Conservation (phyloP, 2,888 invertebrate species). For the Myathropa florea region DNA sequence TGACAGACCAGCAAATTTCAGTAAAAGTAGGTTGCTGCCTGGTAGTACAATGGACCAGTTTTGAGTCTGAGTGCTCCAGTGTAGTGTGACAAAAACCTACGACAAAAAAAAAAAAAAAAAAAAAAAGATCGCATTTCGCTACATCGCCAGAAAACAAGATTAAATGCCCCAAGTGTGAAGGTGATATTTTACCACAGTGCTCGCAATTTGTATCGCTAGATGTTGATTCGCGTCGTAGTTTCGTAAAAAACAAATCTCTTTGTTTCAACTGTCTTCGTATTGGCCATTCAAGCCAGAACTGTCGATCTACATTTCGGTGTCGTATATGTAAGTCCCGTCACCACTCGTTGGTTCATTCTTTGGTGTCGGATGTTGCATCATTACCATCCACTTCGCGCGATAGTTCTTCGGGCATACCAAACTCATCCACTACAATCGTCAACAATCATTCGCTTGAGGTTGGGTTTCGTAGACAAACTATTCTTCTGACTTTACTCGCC, state of each 20-base stretch:
- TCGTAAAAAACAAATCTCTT: neutral
- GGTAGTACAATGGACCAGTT: no score
- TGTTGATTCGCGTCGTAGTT: no score
- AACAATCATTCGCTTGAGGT: neutral
- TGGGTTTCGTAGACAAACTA: neutral
- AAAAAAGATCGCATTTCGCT: neutral
- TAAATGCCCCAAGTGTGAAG: neutral
- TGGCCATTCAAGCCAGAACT: neutral
- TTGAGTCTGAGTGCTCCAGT: no score
- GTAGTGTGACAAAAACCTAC: no score
- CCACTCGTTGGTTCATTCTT: slow-evolving; percentile 13
- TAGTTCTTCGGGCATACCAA: neutral
- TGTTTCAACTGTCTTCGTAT: neutral
- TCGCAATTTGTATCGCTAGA: neutral
- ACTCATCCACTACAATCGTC: neutral
- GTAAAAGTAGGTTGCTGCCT: no score
- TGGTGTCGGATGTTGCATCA: no score
- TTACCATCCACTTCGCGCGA: neutral
- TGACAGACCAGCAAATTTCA: no score
- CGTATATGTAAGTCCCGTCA: slow-evolving; percentile 3
- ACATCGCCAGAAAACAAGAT: neutral
- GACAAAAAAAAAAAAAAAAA: no score
- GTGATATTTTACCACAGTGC: neutral
- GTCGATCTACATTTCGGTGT: neutral
- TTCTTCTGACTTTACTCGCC: neutral